Evolutionary conservation across 2,113 vertebrate species (phyloP).

Genomic region (Sinocyclocheilus anophthalmus): DNA sequence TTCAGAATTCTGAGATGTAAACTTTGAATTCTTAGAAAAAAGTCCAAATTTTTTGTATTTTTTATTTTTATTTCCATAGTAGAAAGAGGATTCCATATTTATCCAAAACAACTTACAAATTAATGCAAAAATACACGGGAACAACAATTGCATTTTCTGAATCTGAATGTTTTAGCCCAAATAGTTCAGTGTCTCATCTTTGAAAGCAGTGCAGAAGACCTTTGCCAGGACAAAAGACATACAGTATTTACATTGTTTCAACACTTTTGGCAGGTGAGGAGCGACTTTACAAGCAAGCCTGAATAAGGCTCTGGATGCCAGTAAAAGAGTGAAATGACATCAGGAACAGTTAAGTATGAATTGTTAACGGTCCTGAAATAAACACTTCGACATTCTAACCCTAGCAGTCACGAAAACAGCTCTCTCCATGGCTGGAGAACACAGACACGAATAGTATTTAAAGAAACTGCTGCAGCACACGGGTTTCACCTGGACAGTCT

Average conservation of each 20-base stretch:
- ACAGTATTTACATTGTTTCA: constrained; percentile 28
- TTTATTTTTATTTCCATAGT: background rate
- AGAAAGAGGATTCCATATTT: background rate
- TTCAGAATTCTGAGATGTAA: too few species aligned
- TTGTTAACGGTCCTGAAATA: constrained; percentile 43
- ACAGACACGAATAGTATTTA: constrained; percentile 25
- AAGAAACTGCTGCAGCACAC: constrained; percentile 13
- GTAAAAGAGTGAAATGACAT: constrained; percentile 28
- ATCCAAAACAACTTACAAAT: background rate
- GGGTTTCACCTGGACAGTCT: constrained; percentile 64
- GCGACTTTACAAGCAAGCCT: constrained; percentile 18
- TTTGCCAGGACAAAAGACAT: constrained; percentile 32
- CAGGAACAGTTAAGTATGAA: constrained; percentile 25
- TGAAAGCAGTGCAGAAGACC: constrained; percentile 2
- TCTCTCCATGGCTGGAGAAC: constrained; percentile 15
- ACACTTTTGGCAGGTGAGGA: constrained; percentile 17
- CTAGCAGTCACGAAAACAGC: constrained; percentile 36
- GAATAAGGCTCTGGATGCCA: constrained; percentile 33
- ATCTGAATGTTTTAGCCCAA: background rate
- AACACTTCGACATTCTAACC: constrained; percentile 20
- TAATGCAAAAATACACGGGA: background rate
- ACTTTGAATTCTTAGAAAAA: rapidly evolving
- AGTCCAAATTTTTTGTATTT: too few species aligned
- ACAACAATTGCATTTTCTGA: background rate
- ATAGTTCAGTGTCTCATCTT: background rate